Percentiles rank a stretch among this genome's conserved stretches.
Evolutionary conservation across 2,113 vertebrate genomes (phyloP).

Genomic region (Rhynchomys soricoides): DNA sequence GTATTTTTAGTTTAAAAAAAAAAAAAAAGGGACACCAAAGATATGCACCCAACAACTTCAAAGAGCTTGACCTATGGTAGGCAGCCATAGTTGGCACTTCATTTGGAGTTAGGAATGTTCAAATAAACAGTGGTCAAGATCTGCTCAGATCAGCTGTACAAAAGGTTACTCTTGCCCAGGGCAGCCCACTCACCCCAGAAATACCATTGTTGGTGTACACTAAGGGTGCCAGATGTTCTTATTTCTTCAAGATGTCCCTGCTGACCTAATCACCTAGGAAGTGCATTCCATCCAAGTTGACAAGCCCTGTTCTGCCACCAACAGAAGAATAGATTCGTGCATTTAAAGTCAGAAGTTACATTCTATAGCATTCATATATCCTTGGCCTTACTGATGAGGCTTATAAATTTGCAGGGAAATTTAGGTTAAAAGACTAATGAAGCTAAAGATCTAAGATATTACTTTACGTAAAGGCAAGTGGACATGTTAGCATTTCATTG

Average conservation of each 20-base stretch:
- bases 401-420: background rate
- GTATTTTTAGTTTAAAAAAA: conserved; percentile 29
- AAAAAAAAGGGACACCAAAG: conserved; percentile 49
- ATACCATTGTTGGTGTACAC: conserved; percentile 55
- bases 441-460: background rate
- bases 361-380: background rate
- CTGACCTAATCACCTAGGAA: conserved; percentile 51
- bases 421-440: background rate
- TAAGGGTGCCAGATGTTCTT: conserved; percentile 61
- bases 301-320: background rate
- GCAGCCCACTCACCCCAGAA: conserved; percentile 57
- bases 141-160: conserved; percentile 40
- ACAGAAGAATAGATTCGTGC: background rate
- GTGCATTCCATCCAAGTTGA: background rate
- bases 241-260: conserved; percentile 45
- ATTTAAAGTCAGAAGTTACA: conserved; percentile 19
- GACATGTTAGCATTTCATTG: background rate
- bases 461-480: conserved; percentile 2
- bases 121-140: conserved; percentile 53
- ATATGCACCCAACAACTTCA: conserved; percentile 47
- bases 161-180: conserved; percentile 53
- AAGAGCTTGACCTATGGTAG: conserved; percentile 33
- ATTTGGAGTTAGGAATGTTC: conserved; percentile 62
- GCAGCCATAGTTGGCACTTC: conserved; percentile 58
- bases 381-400: background rate